Evolutionary conservation across 2,888 invertebrate genomes (phyloP).

Genomic region (Sclerodermus sp.): DNA sequence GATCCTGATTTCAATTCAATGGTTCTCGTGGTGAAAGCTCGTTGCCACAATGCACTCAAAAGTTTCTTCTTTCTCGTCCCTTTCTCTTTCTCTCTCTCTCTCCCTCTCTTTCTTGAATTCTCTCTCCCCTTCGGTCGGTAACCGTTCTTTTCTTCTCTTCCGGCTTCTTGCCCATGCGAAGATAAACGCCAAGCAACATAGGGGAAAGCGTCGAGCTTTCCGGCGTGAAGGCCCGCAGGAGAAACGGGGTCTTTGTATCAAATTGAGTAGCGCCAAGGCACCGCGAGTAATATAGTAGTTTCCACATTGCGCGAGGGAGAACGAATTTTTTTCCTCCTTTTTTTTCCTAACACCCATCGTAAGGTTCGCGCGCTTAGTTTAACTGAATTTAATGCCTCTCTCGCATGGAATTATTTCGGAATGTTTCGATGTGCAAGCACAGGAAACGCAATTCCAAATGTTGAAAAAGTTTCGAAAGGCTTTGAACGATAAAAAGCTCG

Average conservation of each 20-base stretch:
- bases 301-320: too few species aligned
- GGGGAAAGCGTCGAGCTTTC: conserved; percentile 1
- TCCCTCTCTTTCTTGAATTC: not conserved
- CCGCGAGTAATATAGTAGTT: too few species aligned
- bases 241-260: conserved; percentile 8
- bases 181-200: not conserved
- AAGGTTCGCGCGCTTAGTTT: too few species aligned
- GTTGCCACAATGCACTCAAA: conserved; percentile 9
- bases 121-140: not conserved
- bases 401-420: too few species aligned
- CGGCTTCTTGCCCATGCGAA: not conserved
- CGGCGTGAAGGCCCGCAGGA: conserved; percentile 1
- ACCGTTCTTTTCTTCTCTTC: not conserved
- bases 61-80: not conserved
- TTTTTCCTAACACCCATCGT: too few species aligned
- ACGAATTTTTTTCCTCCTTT: too few species aligned
- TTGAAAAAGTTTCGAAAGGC: too few species aligned
- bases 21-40: conserved; percentile 14
- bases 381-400: too few species aligned
- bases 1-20: conserved; percentile 28
- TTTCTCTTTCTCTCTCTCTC: not conserved
- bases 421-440: too few species aligned
- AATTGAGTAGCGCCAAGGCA: conserved; percentile 16
- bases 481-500: too few species aligned
- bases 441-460: too few species aligned